These are phyloP conservation scores for Ranitomeya variabilis DNA, from an alignment of 2,113 vertebrate species.

Conservation along the genomic window DNA sequence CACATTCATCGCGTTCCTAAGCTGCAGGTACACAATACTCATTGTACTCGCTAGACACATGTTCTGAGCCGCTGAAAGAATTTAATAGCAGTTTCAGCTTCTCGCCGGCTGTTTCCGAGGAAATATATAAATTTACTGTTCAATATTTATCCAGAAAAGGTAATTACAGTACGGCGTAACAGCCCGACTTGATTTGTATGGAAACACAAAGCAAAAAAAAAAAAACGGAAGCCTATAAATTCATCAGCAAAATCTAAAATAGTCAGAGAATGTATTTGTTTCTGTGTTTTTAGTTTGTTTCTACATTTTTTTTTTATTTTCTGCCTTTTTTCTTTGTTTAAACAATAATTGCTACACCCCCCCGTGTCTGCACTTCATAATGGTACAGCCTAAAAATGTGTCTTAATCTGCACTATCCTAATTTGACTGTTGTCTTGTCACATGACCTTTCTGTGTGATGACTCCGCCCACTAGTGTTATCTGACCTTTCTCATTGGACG, in stretches of 20 bases:
- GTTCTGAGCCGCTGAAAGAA: slow-evolving; percentile 2
- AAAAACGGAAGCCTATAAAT: background rate
- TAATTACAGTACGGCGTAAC: slow-evolving; percentile 19
- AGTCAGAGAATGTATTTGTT: background rate
- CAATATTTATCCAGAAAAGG: slow-evolving; percentile 27
- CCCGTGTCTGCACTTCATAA: background rate
- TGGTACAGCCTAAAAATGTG: background rate
- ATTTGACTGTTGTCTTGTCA: background rate
- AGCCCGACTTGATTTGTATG: background rate
- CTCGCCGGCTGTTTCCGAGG: slow-evolving; percentile 8
- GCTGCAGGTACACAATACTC: slow-evolving; percentile 4
- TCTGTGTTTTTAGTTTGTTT: background rate
- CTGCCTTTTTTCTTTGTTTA: background rate
- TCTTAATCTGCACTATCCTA: background rate
- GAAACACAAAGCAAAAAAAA: slow-evolving; percentile 1
- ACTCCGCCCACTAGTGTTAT: too few relatives aligned
- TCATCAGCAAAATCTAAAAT: background rate
- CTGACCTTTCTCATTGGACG: too few relatives aligned
- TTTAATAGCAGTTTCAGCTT: slow-evolving; percentile 18
- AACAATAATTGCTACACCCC: background rate
- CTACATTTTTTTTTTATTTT: background rate
- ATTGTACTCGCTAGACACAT: slow-evolving; percentile 9
- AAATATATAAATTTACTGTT: slow-evolving; percentile 14
- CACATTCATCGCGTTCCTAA: too few relatives aligned
- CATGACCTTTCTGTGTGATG: background rate